phyloP scores from a whole-genome alignment of 2,888 invertebrate genomes.

The Pyrochroa serraticornis region DNA sequence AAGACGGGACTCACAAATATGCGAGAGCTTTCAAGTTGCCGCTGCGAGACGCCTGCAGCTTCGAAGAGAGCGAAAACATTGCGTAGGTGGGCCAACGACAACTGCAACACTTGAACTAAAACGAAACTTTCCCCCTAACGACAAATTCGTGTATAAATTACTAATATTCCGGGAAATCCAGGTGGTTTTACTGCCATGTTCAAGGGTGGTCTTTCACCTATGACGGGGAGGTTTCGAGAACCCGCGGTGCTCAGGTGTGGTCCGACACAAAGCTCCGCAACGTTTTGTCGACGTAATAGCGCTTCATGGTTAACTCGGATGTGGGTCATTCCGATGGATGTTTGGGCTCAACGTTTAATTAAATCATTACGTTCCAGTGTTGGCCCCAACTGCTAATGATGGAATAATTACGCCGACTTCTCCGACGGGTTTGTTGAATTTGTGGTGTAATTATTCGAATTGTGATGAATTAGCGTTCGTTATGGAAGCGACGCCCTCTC shows the following conservation, averaged over 20 bases:
- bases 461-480: background rate
- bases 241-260: conserved; percentile 26
- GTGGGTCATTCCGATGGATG: background rate
- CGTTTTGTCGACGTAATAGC: background rate
- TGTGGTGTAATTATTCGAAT: background rate
- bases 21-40: conserved; percentile 32
- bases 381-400: conserved; percentile 8
- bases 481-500: background rate
- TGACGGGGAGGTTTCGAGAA: conserved; percentile 13
- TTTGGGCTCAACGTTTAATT: conserved; percentile 23
- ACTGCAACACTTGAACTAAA: background rate
- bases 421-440: background rate
- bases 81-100: conserved; percentile 11
- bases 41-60: too few relatives aligned
- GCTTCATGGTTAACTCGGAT: conserved; percentile 5
- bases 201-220: conserved; percentile 15
- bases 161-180: conserved; percentile 7
- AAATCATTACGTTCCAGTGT: conserved; percentile 22
- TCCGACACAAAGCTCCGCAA: conserved; percentile 14
- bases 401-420: conserved; percentile 10
- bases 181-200: conserved; percentile 5
- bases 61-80: conserved; percentile 5
- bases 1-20: conserved; percentile 33
- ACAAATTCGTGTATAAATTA: background rate
- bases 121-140: background rate